phyloP scores from a whole-genome alignment of 2,113 vertebrate species.

The Kobus ellipsiprymnus region DNA sequence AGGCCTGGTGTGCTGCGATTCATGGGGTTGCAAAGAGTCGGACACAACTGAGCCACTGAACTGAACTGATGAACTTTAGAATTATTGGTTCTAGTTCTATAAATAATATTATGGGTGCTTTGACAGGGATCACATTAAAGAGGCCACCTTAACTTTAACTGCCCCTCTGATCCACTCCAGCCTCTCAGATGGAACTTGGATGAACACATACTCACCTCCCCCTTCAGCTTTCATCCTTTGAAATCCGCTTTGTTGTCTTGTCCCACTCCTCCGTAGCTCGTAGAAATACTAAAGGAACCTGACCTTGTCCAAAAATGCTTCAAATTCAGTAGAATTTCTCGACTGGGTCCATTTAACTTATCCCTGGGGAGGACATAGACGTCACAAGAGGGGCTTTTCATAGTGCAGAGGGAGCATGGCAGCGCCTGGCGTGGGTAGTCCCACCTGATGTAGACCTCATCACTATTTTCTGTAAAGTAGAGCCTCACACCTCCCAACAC shows the following conservation, averaged over 20 bases:
- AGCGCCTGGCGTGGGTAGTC: accelerated
- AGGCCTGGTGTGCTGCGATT: neutral
- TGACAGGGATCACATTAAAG: neutral
- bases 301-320: neutral
- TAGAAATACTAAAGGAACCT: neutral
- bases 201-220: neutral
- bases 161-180: neutral
- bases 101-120: neutral
- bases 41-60: neutral
- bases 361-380: neutral
- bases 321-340: neutral
- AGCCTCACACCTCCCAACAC: neutral
- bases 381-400: neutral
- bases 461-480: neutral
- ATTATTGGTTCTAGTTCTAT: neutral
- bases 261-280: neutral
- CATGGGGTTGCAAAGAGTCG: accelerated
- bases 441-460: neutral
- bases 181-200: neutral
- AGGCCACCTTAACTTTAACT: neutral
- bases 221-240: neutral
- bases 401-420: neutral
- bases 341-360: neutral
- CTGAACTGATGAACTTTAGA: neutral
- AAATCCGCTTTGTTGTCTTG: neutral